Base-by-base conservation (phyloP, 37 sponge, comb jelly and placozoan species). In the Halisarca cf. caerulea region DNA sequence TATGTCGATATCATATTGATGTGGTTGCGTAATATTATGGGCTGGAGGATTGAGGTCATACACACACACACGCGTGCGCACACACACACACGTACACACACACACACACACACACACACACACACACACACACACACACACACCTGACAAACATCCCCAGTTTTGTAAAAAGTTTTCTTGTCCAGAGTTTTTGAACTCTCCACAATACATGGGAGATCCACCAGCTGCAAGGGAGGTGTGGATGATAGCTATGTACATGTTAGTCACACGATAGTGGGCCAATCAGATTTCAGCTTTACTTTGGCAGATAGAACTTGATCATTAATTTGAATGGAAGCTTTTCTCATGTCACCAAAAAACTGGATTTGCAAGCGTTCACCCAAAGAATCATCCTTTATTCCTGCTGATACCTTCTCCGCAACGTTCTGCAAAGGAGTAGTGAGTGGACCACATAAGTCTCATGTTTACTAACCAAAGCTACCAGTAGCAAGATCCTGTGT, bases 151-250 rank as follows among this genome's bases (percentile, higher is more conserved):
- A 98, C 84, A 82, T 98, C 95, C 3, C 96, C 99, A 21, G 96
- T 88, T 68, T 98, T 98, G 90, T 96, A 96, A 8, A 98, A 59
- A 6, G 91, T 90, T 86, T 92, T 96, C 40, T 85, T 94, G 83
- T 98, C 99, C 51, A 98, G 45, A 7, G 99, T 98, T 86, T 98
- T 98, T 41, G 92, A 89, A 72, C 92, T 84, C 83, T 98, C 99
- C 33, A 92, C 68, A 53, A 96, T 88, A 45, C 91, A 88, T 2
- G 99, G 96, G 54, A 98, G 85, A 59, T 96, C 96, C 24, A 98
- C 89, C 25, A 96, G 64, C 94, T 93, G 42, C 24, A 20, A 80
- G 21, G n/a, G n/a, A 41, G 33, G 30, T 15, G 36, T 9, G 21
- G 39, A 86, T 17, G 59, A n/a, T 3, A 36, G 58, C 35, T 45